These are phyloP conservation scores for Lepidurus arcticus DNA, from an alignment of 1,140 invertebrate genomes.

Conservation along the genomic window DNA sequence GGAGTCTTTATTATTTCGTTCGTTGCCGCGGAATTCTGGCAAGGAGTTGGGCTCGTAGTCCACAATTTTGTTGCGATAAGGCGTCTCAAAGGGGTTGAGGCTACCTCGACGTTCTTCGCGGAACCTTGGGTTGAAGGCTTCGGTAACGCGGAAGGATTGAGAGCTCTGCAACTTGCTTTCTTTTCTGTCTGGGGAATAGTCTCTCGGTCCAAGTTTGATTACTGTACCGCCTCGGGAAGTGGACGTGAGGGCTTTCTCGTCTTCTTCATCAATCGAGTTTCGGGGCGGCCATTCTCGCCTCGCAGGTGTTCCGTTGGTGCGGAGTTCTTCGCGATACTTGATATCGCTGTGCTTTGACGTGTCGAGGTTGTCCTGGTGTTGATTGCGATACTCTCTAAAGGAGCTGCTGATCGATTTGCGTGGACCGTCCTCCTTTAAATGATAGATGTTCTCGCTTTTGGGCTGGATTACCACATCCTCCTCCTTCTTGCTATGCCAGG, in stretches of 20 bases:
- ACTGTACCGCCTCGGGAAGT: conserved; percentile 20
- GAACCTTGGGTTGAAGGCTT: not conserved
- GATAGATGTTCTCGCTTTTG: not conserved
- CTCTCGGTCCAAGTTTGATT: conserved; percentile 8
- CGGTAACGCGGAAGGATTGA: not conserved
- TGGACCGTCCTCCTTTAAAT: not conserved
- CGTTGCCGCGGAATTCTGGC: not conserved
- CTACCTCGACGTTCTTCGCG: conserved; percentile 1
- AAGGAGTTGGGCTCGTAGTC: not conserved
- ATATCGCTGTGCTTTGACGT: not conserved
- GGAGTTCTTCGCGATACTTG: not conserved
- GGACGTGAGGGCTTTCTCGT: not conserved
- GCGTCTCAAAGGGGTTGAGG: not conserved
- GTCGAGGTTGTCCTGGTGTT: not conserved
- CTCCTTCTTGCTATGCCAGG: conserved; percentile 5
- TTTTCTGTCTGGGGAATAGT: not conserved
- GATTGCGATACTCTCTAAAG: not conserved
- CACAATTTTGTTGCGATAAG: not conserved
- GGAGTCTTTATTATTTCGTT: not conserved
- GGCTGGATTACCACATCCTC: not conserved
- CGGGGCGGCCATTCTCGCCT: conserved; percentile 20
- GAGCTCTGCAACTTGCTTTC: not conserved
- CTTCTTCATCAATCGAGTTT: not conserved
- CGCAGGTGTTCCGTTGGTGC: not conserved
- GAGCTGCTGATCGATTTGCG: conserved; percentile 9